Conservation (phyloP, 2,113 vertebrate genomes). For the Hippoglossus stenolepis region DNA sequence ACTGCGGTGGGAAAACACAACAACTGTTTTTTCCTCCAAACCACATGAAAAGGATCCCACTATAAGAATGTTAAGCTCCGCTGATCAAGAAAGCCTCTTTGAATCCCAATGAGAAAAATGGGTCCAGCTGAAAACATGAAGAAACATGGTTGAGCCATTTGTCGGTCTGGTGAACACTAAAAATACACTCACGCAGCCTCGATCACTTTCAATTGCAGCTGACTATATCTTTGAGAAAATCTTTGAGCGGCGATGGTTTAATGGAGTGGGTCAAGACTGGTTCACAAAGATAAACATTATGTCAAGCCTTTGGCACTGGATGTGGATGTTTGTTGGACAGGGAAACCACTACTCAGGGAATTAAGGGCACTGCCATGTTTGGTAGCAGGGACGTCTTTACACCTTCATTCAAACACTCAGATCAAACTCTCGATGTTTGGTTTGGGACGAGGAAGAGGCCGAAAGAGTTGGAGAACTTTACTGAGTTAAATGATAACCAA, state of each 20-base stretch:
- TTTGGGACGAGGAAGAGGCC: neutral
- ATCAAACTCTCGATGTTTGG: conserved; percentile 16
- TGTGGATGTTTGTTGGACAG: conserved; percentile 1
- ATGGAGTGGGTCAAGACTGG: conserved; percentile 17
- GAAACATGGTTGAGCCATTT: conserved; percentile 5
- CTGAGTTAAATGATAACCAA: no score
- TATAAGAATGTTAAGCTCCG: conserved; percentile 33
- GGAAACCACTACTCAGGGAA: neutral
- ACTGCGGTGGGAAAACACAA: conserved; percentile 60
- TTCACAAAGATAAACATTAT: conserved; percentile 40
- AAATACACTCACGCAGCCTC: neutral
- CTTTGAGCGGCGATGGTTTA: conserved; percentile 22
- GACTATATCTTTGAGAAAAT: conserved; percentile 42
- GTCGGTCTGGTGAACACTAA: conserved; percentile 41
- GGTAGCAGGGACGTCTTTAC: conserved; percentile 6
- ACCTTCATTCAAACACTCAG: neutral
- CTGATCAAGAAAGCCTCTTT: conserved; percentile 63
- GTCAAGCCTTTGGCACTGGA: conserved; percentile 12
- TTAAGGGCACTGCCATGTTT: conserved; percentile 31
- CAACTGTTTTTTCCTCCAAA: conserved; percentile 38
- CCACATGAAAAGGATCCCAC: conserved; percentile 69
- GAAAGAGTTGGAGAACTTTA: neutral
- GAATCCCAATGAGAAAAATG: conserved; percentile 29
- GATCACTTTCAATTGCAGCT: conserved; percentile 32
- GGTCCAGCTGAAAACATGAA: conserved; percentile 21